These are phyloP conservation scores for Sinohyriopsis cumingii DNA, from an alignment of 2,888 invertebrate genomes.

Conservation along the genomic window DNA sequence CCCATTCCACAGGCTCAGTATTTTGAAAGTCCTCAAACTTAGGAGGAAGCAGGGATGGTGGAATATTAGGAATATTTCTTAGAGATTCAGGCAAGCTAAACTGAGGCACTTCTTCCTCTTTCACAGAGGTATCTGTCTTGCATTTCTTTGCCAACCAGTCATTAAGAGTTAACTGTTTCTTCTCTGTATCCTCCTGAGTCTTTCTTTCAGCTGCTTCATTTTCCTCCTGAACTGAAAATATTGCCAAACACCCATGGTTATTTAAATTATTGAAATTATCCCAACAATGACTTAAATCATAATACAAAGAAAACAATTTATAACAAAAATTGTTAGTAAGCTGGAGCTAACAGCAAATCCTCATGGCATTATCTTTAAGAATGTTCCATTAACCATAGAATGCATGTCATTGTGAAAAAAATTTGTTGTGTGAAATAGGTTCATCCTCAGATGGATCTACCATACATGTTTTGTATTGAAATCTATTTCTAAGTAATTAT, in stretches of 20 bases:
- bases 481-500: too few species aligned
- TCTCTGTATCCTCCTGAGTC: background rate
- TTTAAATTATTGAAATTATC: background rate
- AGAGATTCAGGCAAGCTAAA: slow-evolving; percentile 28
- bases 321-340: too few species aligned
- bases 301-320: too few species aligned
- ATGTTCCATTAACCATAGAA: too few species aligned
- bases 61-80: slow-evolving; percentile 16
- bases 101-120: slow-evolving; percentile 16
- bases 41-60: slow-evolving; percentile 42
- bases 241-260: background rate
- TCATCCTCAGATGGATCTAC: too few species aligned
- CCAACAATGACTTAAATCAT: too few species aligned
- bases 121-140: slow-evolving; percentile 20
- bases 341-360: too few species aligned
- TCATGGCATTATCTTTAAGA: too few species aligned
- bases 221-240: slow-evolving; percentile 6
- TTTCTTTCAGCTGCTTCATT: background rate
- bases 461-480: too few species aligned
- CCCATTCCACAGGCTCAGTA: slow-evolving; percentile 31
- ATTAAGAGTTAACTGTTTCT: slow-evolving; percentile 28
- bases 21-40: slow-evolving; percentile 24
- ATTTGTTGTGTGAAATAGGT: too few species aligned
- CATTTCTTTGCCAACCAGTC: slow-evolving; percentile 45
- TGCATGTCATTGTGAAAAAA: too few species aligned